Conservation (phyloP, 2,113 vertebrate genomes). For the Rhinoderma darwinii region DNA sequence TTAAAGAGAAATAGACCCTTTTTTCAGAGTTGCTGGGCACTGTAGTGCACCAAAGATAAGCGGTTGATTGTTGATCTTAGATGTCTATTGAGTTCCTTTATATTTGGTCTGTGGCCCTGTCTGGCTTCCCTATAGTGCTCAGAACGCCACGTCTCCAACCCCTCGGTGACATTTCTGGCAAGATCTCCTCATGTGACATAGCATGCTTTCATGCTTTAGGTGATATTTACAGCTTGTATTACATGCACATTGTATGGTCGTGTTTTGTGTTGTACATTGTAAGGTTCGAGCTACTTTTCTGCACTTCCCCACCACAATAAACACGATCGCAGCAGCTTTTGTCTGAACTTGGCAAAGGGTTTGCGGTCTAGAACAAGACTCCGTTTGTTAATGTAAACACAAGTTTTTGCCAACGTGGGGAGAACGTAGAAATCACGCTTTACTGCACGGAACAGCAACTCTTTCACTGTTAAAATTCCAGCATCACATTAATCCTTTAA, state of each 20-base stretch:
- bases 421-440: slow-evolving; percentile 8
- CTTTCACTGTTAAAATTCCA: not conserved
- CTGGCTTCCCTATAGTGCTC: too few species aligned
- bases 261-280: not conserved
- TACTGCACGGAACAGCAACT: slow-evolving; percentile 1
- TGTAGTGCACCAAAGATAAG: not conserved
- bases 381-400: slow-evolving; percentile 52
- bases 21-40: not conserved
- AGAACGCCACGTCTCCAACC: not conserved
- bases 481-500: not conserved
- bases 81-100: too few species aligned
- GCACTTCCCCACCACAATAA: slow-evolving; percentile 31
- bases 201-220: not conserved
- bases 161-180: not conserved
- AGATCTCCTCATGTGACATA: too few species aligned
- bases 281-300: not conserved
- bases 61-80: too few species aligned
- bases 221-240: not conserved
- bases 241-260: too few species aligned
- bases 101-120: too few species aligned
- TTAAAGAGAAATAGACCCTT: too few species aligned
- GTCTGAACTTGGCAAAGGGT: slow-evolving; percentile 31
- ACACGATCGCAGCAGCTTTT: slow-evolving; percentile 41
- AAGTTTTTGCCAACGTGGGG: slow-evolving; percentile 17
- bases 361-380: slow-evolving; percentile 47